Conservation (phyloP, 2,797 vertebrate genomes). For the Botia kubotai region DNA sequence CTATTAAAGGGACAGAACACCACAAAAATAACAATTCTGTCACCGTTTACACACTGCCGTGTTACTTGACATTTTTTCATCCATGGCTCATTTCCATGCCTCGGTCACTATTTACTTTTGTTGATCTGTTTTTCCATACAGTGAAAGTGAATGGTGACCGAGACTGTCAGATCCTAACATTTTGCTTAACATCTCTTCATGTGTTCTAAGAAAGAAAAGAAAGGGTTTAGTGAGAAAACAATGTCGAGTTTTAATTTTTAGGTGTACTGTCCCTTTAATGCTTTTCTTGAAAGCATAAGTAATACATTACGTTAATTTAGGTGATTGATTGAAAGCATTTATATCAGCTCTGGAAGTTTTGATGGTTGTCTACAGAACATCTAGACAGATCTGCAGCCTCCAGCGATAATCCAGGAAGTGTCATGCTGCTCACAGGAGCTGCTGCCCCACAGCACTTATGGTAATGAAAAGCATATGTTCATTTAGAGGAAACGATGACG, state of each 20-base stretch:
- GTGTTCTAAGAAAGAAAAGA: too few species aligned
- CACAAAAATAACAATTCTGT: neutral
- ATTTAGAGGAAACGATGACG: slow-evolving; percentile 38
- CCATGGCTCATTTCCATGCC: too few species aligned
- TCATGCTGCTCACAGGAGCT: slow-evolving; percentile 40
- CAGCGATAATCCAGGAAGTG: slow-evolving; percentile 34
- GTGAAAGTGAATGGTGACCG: neutral
- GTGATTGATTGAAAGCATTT: slow-evolving; percentile 5
- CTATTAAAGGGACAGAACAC: slow-evolving; percentile 31
- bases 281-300: slow-evolving; percentile 53
- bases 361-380: slow-evolving; percentile 22
- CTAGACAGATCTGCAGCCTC: slow-evolving; percentile 8
- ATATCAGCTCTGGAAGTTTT: slow-evolving; percentile 15
- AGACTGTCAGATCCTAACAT: neutral
- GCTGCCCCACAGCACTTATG: slow-evolving; percentile 35
- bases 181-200: too few species aligned
- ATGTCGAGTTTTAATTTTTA: neutral
- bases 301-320: slow-evolving; percentile 23
- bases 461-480: slow-evolving; percentile 40
- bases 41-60: too few species aligned
- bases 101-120: too few species aligned
- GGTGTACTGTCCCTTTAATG: slow-evolving; percentile 25
- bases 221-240: neutral
- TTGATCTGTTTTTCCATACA: too few species aligned
- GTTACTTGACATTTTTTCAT: too few species aligned